Evolutionary conservation across 2,797 vertebrate species (phyloP), one percentile per base, ranked within the genome.

Genomic region (Ctenopoma kingsleyae): DNA sequence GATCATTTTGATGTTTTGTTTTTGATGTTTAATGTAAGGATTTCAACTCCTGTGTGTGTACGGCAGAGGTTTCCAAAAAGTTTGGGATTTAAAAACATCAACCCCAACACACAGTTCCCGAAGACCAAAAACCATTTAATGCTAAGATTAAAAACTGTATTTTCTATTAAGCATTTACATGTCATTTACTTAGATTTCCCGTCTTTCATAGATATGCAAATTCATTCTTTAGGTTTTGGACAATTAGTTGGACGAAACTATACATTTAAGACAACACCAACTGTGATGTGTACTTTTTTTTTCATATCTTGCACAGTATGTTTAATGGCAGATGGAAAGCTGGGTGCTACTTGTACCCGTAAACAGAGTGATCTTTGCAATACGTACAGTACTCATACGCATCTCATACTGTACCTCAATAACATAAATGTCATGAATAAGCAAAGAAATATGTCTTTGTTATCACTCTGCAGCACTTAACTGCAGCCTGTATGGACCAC

Each of bases 401-500:
- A 65, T 13, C 49, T 51, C 22, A 10, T 16, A 13, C 8, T 44
- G 15, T 20, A 23, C 6, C 0, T 36, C 9, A 51, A 20, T 16
- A 15, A 46, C 51, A 68, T 40, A 16, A 25, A 20, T 40, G 16
- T 35, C 2, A 6, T 30, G 22, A 40, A 27, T 30, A 8, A 23
- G 23, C 7, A 17, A 62, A 56, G 30, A 35, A 53, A 47, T 50
- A 41, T 7, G n/a, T 69, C 43, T 56, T 55, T 1, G 19, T 30
- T 22, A 54, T 72, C 50, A 38, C 35, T 52, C 8, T 41, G 16
- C 58, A 61, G 49, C 43, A 30, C n/a, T 65, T 48, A 19, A 57
- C 8, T 47, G 41, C n/a, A 12, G 36, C 43, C 49, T 48, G 17
- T 22, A 32, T 2, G 66, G 53, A 52, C 27, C 44, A 56, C 55